phyloP scores from a whole-genome alignment of 2,113 vertebrate genomes.

The Paraplagusia blochii region DNA sequence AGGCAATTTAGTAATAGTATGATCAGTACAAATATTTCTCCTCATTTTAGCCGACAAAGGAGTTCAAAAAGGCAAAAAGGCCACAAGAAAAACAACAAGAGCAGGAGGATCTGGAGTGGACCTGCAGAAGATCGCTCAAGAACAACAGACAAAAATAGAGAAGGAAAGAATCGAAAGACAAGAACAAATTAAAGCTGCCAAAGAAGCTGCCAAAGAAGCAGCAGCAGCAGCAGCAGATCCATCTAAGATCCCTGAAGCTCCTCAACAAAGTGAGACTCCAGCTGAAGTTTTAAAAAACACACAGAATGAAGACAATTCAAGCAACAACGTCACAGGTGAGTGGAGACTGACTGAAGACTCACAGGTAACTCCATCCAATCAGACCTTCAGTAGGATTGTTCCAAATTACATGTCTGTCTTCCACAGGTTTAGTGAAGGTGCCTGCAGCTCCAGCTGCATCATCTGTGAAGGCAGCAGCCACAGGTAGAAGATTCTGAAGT shows the following conservation, averaged over 20 bases:
- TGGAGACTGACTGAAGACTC: too few species aligned
- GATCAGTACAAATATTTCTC: not conserved
- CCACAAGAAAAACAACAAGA: slow-evolving; percentile 63
- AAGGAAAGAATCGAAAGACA: slow-evolving; percentile 52
- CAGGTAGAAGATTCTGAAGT: slow-evolving; percentile 23
- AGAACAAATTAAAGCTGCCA: slow-evolving; percentile 48
- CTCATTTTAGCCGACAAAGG: slow-evolving; percentile 58
- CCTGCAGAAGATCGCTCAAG: slow-evolving; percentile 61
- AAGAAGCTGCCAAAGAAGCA: slow-evolving; percentile 44
- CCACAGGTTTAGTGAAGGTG: slow-evolving; percentile 2
- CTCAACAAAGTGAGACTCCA: not conserved
- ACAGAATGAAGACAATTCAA: slow-evolving; percentile 4
- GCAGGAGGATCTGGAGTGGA: slow-evolving; percentile 62
- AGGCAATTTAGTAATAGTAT: not conserved
- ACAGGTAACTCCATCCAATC: too few species aligned
- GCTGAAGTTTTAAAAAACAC: slow-evolving; percentile 4
- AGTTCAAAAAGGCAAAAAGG: slow-evolving; percentile 59
- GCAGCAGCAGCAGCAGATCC: slow-evolving; percentile 22
- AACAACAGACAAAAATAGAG: slow-evolving; percentile 63
- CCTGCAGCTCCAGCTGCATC: not conserved
- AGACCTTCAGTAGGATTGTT: too few species aligned
- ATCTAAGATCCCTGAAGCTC: slow-evolving; percentile 16
- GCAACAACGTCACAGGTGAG: slow-evolving; percentile 18
- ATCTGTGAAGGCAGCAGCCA: not conserved
- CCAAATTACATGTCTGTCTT: not conserved